Conservation (phyloP, 2,113 vertebrate species). For the Mobula hypostoma region DNA sequence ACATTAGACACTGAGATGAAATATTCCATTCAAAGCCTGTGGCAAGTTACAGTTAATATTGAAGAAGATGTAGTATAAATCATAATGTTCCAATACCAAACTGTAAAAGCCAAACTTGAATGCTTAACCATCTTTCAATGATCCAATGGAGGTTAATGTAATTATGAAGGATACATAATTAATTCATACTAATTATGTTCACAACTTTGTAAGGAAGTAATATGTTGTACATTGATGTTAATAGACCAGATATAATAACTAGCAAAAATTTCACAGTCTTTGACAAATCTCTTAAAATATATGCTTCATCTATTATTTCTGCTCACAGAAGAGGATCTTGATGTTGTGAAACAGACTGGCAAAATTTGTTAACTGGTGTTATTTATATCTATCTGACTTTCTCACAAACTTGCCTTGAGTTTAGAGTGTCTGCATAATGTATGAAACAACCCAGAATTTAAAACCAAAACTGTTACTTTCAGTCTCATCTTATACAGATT, state of each 20-base stretch:
- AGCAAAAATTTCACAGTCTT: background rate
- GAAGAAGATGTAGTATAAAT: background rate
- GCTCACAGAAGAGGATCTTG: background rate
- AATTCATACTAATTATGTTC: background rate
- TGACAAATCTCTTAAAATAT: background rate
- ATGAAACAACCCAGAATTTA: background rate
- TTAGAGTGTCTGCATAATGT: background rate
- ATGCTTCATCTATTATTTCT: background rate
- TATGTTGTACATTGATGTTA: background rate
- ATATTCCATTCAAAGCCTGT: background rate
- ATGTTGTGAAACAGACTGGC: background rate
- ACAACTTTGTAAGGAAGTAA: background rate
- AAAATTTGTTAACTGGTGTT: background rate
- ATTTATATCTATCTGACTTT: background rate
- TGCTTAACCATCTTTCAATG: background rate
- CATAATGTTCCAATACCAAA: conserved; percentile 3
- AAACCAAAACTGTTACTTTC: background rate
- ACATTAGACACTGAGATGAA: conserved; percentile 32
- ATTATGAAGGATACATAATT: background rate
- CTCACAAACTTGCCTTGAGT: background rate
- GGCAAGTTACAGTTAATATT: conserved; percentile 21
- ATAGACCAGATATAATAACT: background rate
- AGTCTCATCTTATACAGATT: background rate
- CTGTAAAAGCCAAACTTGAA: background rate
- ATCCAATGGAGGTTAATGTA: background rate